These are phyloP conservation scores for Cladopsammia gracilis DNA, from an alignment of 64 coral and sea anemone genomes.

Conservation along the genomic window DNA sequence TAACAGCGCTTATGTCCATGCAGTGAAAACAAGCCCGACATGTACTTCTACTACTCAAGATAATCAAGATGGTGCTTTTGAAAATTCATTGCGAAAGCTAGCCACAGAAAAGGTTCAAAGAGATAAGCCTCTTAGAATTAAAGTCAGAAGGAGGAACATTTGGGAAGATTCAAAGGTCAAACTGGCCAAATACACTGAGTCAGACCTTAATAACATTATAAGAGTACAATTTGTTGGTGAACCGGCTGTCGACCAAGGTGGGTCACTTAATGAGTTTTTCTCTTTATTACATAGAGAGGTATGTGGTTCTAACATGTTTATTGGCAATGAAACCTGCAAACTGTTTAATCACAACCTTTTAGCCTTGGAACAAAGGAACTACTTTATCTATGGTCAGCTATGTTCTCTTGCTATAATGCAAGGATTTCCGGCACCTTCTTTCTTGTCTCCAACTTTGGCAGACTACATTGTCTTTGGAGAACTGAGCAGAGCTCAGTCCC, in stretches of 20 bases:
- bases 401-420: conserved; percentile 75
- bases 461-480: conserved; percentile 79
- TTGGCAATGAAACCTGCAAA: conserved; percentile 75
- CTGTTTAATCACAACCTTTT: conserved; percentile 82
- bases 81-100: conserved; percentile 34
- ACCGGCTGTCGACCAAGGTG: conserved; percentile 80
- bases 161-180: conserved; percentile 90
- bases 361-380: conserved; percentile 77
- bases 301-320: conserved; percentile 73
- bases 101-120: conserved; percentile 24
- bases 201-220: conserved; percentile 81
- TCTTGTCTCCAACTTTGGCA: conserved; percentile 75
- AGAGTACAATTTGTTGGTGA: conserved; percentile 90
- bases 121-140: conserved; percentile 47
- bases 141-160: conserved; percentile 82
- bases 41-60: neutral
- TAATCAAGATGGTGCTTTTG: conserved; percentile 14
- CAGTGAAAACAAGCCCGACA: no score
- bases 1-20: no score
- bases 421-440: conserved; percentile 61
- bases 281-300: conserved; percentile 86
- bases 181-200: conserved; percentile 62
- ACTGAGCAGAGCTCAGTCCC: conserved; percentile 66
- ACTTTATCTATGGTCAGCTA: conserved; percentile 82
- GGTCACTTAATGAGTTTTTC: conserved; percentile 79